phyloP scores from a whole-genome alignment of 2,888 invertebrate species.

The Protodeltote pygarga region DNA sequence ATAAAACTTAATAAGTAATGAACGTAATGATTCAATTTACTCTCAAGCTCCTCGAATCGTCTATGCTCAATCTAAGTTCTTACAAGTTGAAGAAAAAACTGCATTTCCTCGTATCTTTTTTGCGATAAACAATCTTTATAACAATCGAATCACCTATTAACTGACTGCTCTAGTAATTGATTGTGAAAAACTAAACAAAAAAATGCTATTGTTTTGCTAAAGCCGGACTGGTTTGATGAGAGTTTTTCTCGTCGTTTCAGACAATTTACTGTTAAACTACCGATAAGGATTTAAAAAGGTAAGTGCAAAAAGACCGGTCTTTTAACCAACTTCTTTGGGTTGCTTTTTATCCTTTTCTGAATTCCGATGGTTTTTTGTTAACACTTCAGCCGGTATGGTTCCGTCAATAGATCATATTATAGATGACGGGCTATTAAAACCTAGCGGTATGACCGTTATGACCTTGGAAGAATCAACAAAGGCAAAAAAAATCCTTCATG shows the following conservation, averaged over 20 bases:
- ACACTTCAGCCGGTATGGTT: no score
- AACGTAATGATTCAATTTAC: no score
- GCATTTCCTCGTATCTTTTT: constrained; percentile 29
- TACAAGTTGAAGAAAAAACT: constrained; percentile 6
- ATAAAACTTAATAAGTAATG: no score
- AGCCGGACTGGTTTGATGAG: constrained; percentile 20
- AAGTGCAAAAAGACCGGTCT: no score
- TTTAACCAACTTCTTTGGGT: no score
- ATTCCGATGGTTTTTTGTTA: constrained; percentile 14
- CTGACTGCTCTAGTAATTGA: constrained; percentile 15
- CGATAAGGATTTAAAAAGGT: not conserved
- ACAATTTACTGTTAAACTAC: constrained; percentile 10
- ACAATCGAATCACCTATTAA: constrained; percentile 1
- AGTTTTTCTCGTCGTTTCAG: constrained; percentile 14
- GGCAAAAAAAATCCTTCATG: no score
- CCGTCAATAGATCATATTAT: no score
- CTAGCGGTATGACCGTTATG: no score
- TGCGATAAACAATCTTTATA: constrained; percentile 8
- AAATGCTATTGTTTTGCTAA: constrained; percentile 19
- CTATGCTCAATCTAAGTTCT: constrained; percentile 3
- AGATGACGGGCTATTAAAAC: no score
- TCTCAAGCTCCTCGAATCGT: no score
- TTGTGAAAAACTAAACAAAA: constrained; percentile 36
- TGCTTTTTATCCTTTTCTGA: constrained; percentile 19
- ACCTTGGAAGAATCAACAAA: no score